phyloP scores from a whole-genome alignment of 2,888 invertebrate species.

The Syritta pipiens region DNA sequence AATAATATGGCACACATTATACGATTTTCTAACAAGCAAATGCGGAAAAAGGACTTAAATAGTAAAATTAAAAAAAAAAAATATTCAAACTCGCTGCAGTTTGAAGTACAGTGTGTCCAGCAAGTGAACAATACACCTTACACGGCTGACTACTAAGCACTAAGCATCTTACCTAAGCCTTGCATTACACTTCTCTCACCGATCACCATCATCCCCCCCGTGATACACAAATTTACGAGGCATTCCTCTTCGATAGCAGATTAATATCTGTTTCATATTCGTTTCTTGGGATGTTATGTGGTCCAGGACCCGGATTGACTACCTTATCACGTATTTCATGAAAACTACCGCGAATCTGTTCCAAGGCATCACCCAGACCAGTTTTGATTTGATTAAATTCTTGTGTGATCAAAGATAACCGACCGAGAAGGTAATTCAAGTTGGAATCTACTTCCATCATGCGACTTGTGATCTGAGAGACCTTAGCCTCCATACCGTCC shows the following conservation, averaged over 20 bases:
- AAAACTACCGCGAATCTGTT: slow-evolving; percentile 85
- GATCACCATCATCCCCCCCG: no score
- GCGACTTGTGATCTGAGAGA: slow-evolving; percentile 87
- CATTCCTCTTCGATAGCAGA: slow-evolving; percentile 75
- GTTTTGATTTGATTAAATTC: slow-evolving; percentile 91
- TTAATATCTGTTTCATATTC: slow-evolving; percentile 77
- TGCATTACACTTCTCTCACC: background rate
- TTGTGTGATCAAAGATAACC: slow-evolving; percentile 88
- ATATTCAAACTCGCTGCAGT: slow-evolving; percentile 32
- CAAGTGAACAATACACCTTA: slow-evolving; percentile 1
- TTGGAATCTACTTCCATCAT: slow-evolving; percentile 90
- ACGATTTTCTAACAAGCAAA: slow-evolving; percentile 36
- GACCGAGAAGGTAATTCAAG: slow-evolving; percentile 89
- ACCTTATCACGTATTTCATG: slow-evolving; percentile 82
- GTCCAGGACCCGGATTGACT: slow-evolving; percentile 81
- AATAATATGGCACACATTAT: slow-evolving; percentile 57
- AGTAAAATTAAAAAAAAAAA: slow-evolving; percentile 27
- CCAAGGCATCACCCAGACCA: slow-evolving; percentile 86
- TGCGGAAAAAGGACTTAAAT: slow-evolving; percentile 44
- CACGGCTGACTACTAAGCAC: background rate
- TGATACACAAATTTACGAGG: slow-evolving; percentile 33
- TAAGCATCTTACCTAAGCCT: background rate
- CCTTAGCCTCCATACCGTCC: slow-evolving; percentile 89
- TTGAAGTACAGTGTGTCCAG: slow-evolving; percentile 3
- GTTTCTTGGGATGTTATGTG: slow-evolving; percentile 81